Base-by-base conservation (phyloP, 2,113 vertebrate genomes). In the Leptobrachium ailaonicum region DNA sequence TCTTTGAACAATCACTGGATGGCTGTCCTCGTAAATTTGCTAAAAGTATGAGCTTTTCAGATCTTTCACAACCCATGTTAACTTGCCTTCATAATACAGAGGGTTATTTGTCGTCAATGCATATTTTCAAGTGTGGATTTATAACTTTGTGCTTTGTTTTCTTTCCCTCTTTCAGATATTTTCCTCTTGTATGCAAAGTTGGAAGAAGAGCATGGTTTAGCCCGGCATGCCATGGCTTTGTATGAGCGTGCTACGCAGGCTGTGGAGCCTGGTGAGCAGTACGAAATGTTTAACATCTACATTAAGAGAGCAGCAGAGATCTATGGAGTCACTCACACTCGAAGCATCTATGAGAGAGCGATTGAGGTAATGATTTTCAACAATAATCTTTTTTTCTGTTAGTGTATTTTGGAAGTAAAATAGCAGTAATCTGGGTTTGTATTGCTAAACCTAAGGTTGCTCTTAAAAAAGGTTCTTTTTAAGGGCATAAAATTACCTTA, bases 221-320 rank as follows among this genome's bases (percentile, higher is more conserved):
- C 96, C 0, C 92, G 96, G 2, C 96, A 96, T 0, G 96, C 96
- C 80, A 97, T 98, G 96, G 96, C 95, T 0, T 95, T 98, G 63
- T 98, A 98, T 1, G 96, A 98, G 83, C 90, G 96, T 0, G 96
- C 95, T 54, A 97, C 96, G 0, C 83, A 92, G 66, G 96, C 95
- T 0, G 96, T 98, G 66, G 95, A 94, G 73, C 86, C 90, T 0
- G 85, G 86, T 0, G 96, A 97, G 85, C 92, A 93, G 82, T 94
- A 95, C 2, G 94, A 95, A 41, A 98, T 98, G 96, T 98, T 96
- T 86, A 96, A 97, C 84, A 97, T 98, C 87, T 97, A 97, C 88
- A 97, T 97, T 86, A 96, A 95, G 87, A 91, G 95, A 56, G 96
- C 96, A 0, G 96, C 96, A 0, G 95, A 98, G 88, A 96, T 98